phyloP scores from a whole-genome alignment of 2,113 vertebrate genomes.

The Cranoglanis bouderius region DNA sequence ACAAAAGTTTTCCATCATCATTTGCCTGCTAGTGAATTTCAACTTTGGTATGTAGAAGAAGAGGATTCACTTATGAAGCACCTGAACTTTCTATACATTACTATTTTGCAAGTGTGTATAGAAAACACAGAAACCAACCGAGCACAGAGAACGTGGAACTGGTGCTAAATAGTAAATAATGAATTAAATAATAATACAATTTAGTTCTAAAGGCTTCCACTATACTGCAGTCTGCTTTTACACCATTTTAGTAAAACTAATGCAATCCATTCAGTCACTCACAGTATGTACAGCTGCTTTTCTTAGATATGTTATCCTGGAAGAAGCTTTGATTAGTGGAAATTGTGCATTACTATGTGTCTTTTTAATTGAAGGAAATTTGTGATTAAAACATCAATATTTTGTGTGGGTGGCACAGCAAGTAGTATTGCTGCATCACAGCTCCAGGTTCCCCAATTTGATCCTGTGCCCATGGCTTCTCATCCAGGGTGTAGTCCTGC shows the following conservation, averaged over 20 bases:
- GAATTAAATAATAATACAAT: not conserved
- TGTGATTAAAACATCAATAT: not conserved
- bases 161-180: not conserved
- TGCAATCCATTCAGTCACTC: not conserved
- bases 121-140: not conserved
- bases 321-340: not conserved
- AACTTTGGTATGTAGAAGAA: not conserved
- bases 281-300: not conserved
- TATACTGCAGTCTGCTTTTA: not conserved
- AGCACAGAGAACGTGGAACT: not conserved
- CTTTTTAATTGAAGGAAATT: not conserved
- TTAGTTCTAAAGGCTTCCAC: not conserved
- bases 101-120: not conserved
- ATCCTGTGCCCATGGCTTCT: not conserved
- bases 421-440: not conserved
- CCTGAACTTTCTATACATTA: not conserved
- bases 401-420: not conserved
- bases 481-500: not conserved
- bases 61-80: not conserved
- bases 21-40: not conserved
- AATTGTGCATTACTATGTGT: not conserved
- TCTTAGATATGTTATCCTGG: not conserved
- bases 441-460: not conserved
- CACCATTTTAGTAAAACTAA: not conserved
- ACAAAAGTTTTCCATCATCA: not conserved